Conservation (phyloP, 2,888 invertebrate genomes). For the Melipona bicolor region DNA sequence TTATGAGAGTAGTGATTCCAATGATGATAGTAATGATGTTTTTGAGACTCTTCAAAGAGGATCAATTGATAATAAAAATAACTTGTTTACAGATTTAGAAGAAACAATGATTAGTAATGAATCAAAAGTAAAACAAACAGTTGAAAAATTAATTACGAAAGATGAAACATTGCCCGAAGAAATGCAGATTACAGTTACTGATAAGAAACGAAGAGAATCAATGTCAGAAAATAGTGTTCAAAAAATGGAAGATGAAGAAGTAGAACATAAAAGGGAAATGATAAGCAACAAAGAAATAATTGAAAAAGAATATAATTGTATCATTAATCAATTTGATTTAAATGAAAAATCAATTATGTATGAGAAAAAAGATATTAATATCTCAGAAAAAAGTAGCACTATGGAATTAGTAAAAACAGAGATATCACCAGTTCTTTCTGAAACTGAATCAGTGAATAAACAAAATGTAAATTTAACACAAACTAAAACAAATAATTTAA, state of each 20-base stretch:
- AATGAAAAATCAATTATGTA: constrained; percentile 22
- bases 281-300: constrained; percentile 23
- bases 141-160: background rate
- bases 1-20: constrained; percentile 74
- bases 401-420: constrained; percentile 4
- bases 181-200: constrained; percentile 4
- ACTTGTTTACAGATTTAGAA: background rate
- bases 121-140: constrained; percentile 1
- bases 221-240: constrained; percentile 23
- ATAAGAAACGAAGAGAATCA: constrained; percentile 23
- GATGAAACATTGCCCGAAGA: constrained; percentile 20
- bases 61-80: constrained; percentile 22
- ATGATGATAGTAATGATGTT: constrained; percentile 70
- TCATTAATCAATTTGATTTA: constrained; percentile 23
- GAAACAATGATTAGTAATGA: background rate
- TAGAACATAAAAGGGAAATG: background rate
- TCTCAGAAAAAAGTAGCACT: constrained; percentile 15
- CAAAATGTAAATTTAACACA: constrained; percentile 33
- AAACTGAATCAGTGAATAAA: constrained; percentile 29
- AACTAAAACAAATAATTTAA: constrained; percentile 47
- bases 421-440: background rate
- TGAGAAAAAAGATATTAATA: constrained; percentile 22
- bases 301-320: constrained; percentile 23
- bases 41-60: constrained; percentile 55
- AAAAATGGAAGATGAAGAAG: constrained; percentile 21